Conservation (phyloP, 35 echinoderm and acorn worm species). For the Heliocidaris tuberculata region DNA sequence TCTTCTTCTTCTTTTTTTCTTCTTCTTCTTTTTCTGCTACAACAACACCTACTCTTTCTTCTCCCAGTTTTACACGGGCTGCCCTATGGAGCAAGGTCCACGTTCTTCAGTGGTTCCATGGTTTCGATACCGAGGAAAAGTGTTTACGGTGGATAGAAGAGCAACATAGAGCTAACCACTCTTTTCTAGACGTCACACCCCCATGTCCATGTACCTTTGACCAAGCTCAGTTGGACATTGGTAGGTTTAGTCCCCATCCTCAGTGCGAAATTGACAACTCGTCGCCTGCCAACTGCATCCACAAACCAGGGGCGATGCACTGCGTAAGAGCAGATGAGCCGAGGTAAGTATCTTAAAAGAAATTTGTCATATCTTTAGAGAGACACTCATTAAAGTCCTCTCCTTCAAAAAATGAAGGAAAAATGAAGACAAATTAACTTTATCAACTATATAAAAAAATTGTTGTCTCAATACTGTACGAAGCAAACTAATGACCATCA, state of each 20-base stretch:
- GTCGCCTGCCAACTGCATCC: background rate
- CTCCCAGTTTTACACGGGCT: background rate
- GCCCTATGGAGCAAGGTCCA: conserved; percentile 16
- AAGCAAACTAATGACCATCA: too few relatives aligned
- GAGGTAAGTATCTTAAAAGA: background rate
- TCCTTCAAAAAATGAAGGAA: background rate
- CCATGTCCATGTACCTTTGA: background rate
- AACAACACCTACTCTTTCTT: background rate
- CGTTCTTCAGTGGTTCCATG: conserved; percentile 21
- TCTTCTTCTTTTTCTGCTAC: too few relatives aligned
- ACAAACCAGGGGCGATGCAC: background rate
- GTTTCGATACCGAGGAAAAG: background rate
- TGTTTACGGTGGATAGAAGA: background rate
- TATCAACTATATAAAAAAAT: too few relatives aligned
- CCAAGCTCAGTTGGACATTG: background rate
- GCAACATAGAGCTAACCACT: background rate
- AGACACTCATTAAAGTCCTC: background rate
- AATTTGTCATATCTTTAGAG: too few relatives aligned
- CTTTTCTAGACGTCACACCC: background rate
- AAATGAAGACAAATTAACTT: background rate
- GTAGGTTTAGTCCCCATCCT: conserved; percentile 10
- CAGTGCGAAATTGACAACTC: background rate
- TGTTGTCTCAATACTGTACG: too few relatives aligned
- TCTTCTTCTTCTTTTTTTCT: too few relatives aligned
- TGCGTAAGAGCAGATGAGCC: background rate